Base-by-base conservation (phyloP, 2,113 vertebrate genomes). In the Gallinago jamesoni region DNA sequence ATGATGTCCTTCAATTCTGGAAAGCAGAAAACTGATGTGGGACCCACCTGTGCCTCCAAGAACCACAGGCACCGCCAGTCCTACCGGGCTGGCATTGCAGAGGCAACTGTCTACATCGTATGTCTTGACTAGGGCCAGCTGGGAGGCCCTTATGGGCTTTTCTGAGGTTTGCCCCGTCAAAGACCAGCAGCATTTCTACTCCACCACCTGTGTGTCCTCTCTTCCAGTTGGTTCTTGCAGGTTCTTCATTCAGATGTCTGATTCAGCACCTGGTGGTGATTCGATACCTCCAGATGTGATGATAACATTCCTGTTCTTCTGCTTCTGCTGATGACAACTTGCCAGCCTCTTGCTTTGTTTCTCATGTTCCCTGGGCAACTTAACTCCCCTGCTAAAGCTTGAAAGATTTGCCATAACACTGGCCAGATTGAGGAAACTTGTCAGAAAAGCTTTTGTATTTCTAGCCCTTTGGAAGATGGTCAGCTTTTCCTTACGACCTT, bases 181-280 rank as follows among this genome's bases (percentile, higher is more conserved):
- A 50, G 23, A 70, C 2, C 3, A 70, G 39, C 50, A 72, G 39
- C 8, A 68, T 73, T 84, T 93, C 70, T 79, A 17, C 43, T 78
- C 28, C 22, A 73, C 9, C 20, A 69, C 23, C 52, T 55, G 31
- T 2, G 0, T 47, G 43, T 63, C 56, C 27, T 74, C 15, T 74
- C 31, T 74, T 93, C 50, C 56, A 75, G 39, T 21, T 72, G 60
- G 19, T 82, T 94, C 77, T 89, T 60, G 77, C 48, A 82, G n/a
- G 52, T 93, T 96, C 84, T 89, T 91, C 43, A 27, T 86, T 89
- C 66, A 76, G 62, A 45, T 69, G 39, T 48, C 77, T 93, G 69
- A 93, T 81, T 95, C 84, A 97, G 80, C 94, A 89, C 52, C 85
- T 66, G 72, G 50, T 77, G 59, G 59, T 90, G 88, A 69, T 70